A percentile compares a stretch with the other conserved stretches of the same genome.
Conservation (phyloP, 1,140 invertebrate species). For the Zophobas atratus region DNA sequence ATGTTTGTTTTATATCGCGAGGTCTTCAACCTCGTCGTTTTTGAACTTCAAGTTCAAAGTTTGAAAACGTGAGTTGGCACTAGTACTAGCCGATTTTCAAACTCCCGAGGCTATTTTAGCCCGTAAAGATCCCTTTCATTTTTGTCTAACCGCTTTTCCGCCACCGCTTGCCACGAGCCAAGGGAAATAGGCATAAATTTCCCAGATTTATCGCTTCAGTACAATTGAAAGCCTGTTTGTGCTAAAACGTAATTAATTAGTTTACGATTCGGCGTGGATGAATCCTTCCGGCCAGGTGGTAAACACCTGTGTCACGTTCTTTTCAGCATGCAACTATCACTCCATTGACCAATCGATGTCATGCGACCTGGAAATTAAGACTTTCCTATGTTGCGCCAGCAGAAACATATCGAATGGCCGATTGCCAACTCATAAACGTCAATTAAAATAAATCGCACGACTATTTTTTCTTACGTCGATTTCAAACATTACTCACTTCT, state of each 20-base stretch:
- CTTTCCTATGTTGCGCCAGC: neutral
- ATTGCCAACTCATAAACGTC: slow-evolving; percentile 38
- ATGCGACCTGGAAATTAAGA: slow-evolving; percentile 13
- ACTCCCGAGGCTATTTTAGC: too few species aligned
- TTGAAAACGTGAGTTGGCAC: neutral
- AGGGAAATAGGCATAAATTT: too few species aligned
- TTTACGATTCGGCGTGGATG: neutral
- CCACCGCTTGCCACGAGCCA: too few species aligned
- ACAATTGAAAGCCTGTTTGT: neutral
- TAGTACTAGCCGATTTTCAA: too few species aligned
- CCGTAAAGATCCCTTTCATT: too few species aligned
- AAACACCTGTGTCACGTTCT: slow-evolving; percentile 44
- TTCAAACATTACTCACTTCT: slow-evolving; percentile 13
- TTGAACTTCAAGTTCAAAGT: neutral
- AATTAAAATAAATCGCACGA: slow-evolving; percentile 37
- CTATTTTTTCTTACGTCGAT: slow-evolving; percentile 7
- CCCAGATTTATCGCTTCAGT: too few species aligned
- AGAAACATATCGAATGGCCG: slow-evolving; percentile 20
- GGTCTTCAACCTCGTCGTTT: neutral
- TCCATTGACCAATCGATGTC: slow-evolving; percentile 2
- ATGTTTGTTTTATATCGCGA: too few species aligned
- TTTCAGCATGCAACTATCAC: slow-evolving; percentile 4
- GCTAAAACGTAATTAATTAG: neutral
- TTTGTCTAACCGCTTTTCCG: too few species aligned
- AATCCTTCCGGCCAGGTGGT: slow-evolving; percentile 5